Evolutionary conservation across 2,797 vertebrate genomes (phyloP).

Genomic region (Ptychadena robeensis): DNA sequence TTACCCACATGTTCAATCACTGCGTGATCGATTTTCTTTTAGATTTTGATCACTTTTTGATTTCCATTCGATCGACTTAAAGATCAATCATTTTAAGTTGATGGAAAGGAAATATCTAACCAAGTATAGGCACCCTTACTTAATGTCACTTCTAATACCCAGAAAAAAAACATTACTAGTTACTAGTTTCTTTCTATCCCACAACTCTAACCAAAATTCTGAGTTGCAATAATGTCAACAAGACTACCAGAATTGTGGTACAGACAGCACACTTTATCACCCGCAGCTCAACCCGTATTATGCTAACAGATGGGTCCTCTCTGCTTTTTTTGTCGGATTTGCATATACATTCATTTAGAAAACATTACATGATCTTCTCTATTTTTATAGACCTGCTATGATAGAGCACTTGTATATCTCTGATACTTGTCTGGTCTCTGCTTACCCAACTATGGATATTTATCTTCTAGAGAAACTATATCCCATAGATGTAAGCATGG

Average conservation of each 20-base stretch:
- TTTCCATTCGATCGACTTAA: too few relatives aligned
- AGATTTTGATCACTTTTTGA: too few relatives aligned
- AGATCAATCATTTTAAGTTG: too few relatives aligned
- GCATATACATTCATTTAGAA: slow-evolving; percentile 51
- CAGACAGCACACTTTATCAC: slow-evolving; percentile 25
- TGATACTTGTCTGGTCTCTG: slow-evolving; percentile 9
- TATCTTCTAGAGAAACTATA: background rate
- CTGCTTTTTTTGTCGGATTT: slow-evolving; percentile 36
- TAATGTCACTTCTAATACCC: background rate
- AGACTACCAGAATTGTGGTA: slow-evolving; percentile 24
- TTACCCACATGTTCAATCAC: too few relatives aligned
- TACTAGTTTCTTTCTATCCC: background rate
- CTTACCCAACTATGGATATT: background rate
- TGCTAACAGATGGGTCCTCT: slow-evolving; percentile 54
- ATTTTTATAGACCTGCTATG: slow-evolving; percentile 52
- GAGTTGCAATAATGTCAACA: slow-evolving; percentile 47
- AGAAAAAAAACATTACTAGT: slow-evolving; percentile 3
- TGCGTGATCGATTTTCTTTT: too few relatives aligned
- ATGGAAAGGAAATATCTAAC: too few relatives aligned
- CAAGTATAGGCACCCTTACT: too few relatives aligned
- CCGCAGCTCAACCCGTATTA: slow-evolving; percentile 13
- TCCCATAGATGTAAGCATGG: background rate
- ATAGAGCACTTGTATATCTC: slow-evolving; percentile 4
- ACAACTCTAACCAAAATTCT: too few relatives aligned
- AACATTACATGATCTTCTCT: slow-evolving; percentile 14